Base-by-base conservation (phyloP, 2,888 invertebrate genomes). In the Bursaphelenchus okinawaensis region DNA sequence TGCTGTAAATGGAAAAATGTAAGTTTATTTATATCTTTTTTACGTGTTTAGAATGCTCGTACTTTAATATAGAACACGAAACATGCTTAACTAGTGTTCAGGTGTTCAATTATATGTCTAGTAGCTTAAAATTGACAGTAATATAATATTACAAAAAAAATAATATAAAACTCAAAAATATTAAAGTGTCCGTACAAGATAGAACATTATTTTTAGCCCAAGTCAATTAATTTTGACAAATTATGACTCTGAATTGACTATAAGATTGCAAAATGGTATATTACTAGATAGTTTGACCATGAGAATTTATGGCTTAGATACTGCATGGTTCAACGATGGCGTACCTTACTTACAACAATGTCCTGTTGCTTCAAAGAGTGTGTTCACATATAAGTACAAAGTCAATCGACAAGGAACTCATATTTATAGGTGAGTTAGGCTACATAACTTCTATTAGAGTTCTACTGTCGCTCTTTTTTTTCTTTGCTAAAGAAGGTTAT, bases 291-390 rank as follows among this genome's bases (percentile, higher is more conserved):
- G 75, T 4, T 27, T 76, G 40, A 73, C 76, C 8, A 64, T 76
- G 19, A 76, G 74, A 52, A 65, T 77, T 6, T 77, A 78, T 58
- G 78, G 78, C 52, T 64, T 77, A 27, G 76, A 77, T 60, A 59
- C 59, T 52, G 64, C 22, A 57, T 77, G 78, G 78, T 77, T 62
- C 68, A 73, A 69, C 63, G 78, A 75, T 55, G 78, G 78, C 16
- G 77, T 76, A 6, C 75, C 77, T 2, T 75, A 72, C 54, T 69
- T 78, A 0, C 78, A 78, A 54, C 78, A 78, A 65, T 78, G 78
- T 57, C 78, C 78, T 0, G 73, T 78, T 52, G 54, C 68, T 23
- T 68, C 68, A 20, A 70, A 70, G 7, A 73, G 69, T 56, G 68
- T 69, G 71, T 74, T 23, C 28, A 26, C 28, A 3, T 59, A 59